Conservation (phyloP, 2,797 vertebrate genomes). For the Hydrolagus colliei region DNA sequence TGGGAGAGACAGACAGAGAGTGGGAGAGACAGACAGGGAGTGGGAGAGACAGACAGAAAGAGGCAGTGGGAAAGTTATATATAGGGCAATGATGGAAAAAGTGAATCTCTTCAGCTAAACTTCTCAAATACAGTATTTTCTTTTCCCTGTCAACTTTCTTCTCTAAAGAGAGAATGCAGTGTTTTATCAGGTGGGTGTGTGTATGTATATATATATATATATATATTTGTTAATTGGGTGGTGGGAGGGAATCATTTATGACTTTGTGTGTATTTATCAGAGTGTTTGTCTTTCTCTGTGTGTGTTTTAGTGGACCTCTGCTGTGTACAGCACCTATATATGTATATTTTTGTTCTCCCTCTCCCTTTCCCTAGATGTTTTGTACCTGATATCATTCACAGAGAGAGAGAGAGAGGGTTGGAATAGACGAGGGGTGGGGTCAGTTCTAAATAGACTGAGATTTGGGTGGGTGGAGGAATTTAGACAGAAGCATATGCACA, state of each 20-base stretch:
- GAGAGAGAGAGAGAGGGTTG: neutral
- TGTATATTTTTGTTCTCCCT: neutral
- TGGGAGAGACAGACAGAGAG: neutral
- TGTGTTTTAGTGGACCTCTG: too few species aligned
- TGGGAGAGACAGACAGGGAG: neutral
- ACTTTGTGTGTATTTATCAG: too few species aligned
- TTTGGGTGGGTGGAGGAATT: constrained; percentile 5
- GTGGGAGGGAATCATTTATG: too few species aligned
- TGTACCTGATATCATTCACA: constrained; percentile 12
- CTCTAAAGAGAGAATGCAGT: neutral
- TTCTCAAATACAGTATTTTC: too few species aligned
- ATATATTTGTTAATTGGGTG: neutral
- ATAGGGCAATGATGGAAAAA: neutral
- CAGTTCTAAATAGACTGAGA: too few species aligned
- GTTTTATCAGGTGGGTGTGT: neutral
- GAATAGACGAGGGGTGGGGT: constrained; percentile 10
- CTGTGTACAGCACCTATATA: neutral
- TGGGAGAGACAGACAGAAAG: neutral
- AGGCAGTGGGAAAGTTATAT: constrained; percentile 5
- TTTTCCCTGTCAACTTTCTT: too few species aligned
- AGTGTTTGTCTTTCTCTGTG: too few species aligned
- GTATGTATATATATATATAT: neutral
- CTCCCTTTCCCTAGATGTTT: neutral
- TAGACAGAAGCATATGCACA: neutral
- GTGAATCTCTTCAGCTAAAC: neutral